Base-by-base conservation (phyloP, 1,140 invertebrate species). In the Drosophila kikkawai region DNA sequence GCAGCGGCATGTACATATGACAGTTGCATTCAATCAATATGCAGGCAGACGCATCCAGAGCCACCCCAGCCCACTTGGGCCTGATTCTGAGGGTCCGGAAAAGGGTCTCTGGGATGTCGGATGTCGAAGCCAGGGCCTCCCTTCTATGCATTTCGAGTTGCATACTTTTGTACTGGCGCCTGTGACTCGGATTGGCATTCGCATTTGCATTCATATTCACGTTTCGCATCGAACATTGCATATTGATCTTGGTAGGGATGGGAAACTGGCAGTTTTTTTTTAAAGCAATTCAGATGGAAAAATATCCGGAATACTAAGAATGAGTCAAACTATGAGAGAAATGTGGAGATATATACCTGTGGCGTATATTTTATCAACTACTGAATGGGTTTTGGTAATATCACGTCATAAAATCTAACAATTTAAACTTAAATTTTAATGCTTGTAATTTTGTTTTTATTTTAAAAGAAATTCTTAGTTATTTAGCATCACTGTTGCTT, bases 11-110 rank as follows among this genome's bases (percentile, higher is more conserved):
- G 81, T 83, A 55, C 53, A 55, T n/a, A 83, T 83, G 81, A 83
- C 81, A 83, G 81, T 83, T 83, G 81, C 81, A 80, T 83, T 83
- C 81, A 83, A 83, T 83, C 81, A 83, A 83, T 83, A 83, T 83
- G 76, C 80, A 79, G 59, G 73, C 73, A 47, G 56, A 61, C 51
- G 67, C 71, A 56, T 45, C 36, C 70, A 15, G 9, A 51, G 34
- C 29, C 48, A 17, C 11, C 7, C 7, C 17, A 29, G 15, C 42
- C 22, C 39, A 50, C 41, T 44, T 56, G 53, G n/a, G 34, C 34
- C 37, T 42, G 32, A 39, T 26, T 39, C 37, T 58, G 41, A 36
- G 36, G 29, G 15, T 12, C 17, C 17, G 11, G 26, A 32, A 37
- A 19, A 11, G 32, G 56, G 26, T 29, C 32, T 45, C 22, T 50